Conservation (phyloP, 2,113 vertebrate genomes). For the Channa argus region DNA sequence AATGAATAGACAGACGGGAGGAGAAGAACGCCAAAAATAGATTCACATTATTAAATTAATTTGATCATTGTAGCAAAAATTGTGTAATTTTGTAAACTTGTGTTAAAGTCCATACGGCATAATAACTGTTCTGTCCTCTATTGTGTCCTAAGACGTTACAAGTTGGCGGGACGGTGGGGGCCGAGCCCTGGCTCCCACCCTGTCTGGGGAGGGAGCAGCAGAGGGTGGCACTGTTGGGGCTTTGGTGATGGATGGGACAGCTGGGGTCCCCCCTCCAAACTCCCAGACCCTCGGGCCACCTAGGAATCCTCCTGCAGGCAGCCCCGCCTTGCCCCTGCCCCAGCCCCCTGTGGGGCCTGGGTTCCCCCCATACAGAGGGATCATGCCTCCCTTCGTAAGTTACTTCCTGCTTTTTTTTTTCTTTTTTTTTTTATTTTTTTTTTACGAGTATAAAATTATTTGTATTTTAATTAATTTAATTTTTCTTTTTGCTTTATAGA, state of each 20-base stretch:
- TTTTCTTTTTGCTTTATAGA: constrained; percentile 76
- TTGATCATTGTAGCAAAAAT: no score
- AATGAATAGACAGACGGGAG: no score
- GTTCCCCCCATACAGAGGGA: constrained; percentile 90
- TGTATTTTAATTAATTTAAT: not conserved
- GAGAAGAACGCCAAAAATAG: no score
- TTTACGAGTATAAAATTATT: not conserved
- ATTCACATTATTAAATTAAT: no score
- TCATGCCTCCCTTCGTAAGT: constrained; percentile 94
- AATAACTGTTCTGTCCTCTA: not conserved
- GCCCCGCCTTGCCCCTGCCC: constrained; percentile 85
- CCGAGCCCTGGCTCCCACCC: constrained; percentile 86
- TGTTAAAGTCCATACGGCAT: no score
- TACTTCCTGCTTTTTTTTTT: not conserved
- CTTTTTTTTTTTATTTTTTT: not conserved
- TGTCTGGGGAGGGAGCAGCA: constrained; percentile 83
- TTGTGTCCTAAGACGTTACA: constrained; percentile 85
- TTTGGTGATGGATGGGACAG: constrained; percentile 83
- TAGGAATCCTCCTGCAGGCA: constrained; percentile 85
- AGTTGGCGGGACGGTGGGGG: constrained; percentile 96
- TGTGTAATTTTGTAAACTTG: no score
- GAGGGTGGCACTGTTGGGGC: constrained; percentile 83
- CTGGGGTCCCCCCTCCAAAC: constrained; percentile 75
- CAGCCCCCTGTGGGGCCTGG: constrained; percentile 88
- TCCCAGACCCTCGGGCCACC: constrained; percentile 82